These are phyloP conservation scores for Drosophila gunungcola DNA, from an alignment of 1,140 invertebrate genomes.

Conservation along the genomic window DNA sequence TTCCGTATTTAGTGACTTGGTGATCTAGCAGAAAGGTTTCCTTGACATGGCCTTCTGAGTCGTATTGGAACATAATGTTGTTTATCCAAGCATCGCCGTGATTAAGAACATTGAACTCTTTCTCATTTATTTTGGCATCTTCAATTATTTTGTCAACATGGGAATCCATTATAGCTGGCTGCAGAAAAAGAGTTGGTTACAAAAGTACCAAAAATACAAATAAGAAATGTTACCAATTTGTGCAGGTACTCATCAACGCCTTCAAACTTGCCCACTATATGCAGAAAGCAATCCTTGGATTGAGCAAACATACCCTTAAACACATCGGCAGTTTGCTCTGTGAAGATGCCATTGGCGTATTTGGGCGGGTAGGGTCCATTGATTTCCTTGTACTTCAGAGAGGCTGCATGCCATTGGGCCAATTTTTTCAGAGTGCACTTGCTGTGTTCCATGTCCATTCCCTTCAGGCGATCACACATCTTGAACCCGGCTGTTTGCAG, in stretches of 20 bases:
- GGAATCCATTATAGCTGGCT: constrained; percentile 6
- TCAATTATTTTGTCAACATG: constrained; percentile 31
- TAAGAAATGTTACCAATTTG: constrained; percentile 41
- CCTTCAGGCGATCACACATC: constrained; percentile 62
- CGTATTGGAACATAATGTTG: constrained; percentile 88
- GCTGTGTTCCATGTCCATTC: constrained; percentile 86
- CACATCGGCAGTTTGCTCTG: constrained; percentile 12
- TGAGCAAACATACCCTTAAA: constrained; percentile 15
- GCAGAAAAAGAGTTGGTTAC: neutral
- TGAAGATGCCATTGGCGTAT: constrained; percentile 25
- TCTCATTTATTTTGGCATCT: constrained; percentile 61
- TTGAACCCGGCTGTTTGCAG: constrained; percentile 21
- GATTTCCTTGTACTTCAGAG: constrained; percentile 70
- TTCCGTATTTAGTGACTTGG: constrained; percentile 50
- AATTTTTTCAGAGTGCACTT: constrained; percentile 85
- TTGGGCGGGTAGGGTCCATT: constrained; percentile 45
- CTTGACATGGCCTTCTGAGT: constrained; percentile 84
- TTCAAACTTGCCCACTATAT: constrained; percentile 14
- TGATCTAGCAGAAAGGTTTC: constrained; percentile 85
- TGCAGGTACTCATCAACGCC: constrained; percentile 25
- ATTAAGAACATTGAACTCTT: constrained; percentile 87
- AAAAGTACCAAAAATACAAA: too few species aligned
- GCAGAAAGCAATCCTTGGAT: neutral
- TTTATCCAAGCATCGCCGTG: constrained; percentile 89
- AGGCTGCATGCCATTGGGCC: constrained; percentile 86